phyloP scores from a whole-genome alignment of 1,140 invertebrate species.

The Dolichoris vasculosae region DNA sequence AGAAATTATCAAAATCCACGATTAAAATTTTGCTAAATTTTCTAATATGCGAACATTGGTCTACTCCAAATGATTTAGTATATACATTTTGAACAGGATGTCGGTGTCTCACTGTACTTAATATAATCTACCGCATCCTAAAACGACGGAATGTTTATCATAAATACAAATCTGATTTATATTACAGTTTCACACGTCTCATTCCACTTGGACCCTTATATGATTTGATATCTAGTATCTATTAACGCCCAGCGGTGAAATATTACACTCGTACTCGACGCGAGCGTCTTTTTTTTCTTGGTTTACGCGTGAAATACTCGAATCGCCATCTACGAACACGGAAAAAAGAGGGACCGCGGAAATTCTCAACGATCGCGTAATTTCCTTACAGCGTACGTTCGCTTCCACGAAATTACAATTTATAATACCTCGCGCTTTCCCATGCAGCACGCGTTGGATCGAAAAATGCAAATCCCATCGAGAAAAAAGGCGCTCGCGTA shows the following conservation, averaged over 20 bases:
- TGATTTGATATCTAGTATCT: background rate
- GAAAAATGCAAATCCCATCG: constrained; percentile 44
- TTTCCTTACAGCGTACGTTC: constrained; percentile 33
- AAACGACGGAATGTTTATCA: background rate
- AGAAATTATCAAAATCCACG: background rate
- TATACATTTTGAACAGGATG: background rate
- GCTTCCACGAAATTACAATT: constrained; percentile 36
- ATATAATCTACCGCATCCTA: background rate
- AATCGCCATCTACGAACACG: constrained; percentile 15
- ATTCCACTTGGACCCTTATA: background rate
- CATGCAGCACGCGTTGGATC: constrained; percentile 36
- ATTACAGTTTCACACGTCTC: background rate
- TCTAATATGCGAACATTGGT: background rate
- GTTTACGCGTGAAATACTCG: constrained; percentile 10
- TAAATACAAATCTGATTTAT: constrained; percentile 7
- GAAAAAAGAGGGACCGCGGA: background rate
- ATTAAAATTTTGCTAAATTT: background rate
- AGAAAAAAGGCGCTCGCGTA: background rate
- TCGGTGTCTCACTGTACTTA: background rate
- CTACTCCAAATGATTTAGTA: background rate
- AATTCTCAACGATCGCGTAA: constrained; percentile 44
- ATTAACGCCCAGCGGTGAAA: background rate
- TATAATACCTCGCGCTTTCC: constrained; percentile 31
- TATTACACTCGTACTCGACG: background rate
- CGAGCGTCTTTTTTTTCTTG: background rate